Evolutionary conservation across 2,113 vertebrate genomes (phyloP).

Genomic region (Nanorana parkeri): DNA sequence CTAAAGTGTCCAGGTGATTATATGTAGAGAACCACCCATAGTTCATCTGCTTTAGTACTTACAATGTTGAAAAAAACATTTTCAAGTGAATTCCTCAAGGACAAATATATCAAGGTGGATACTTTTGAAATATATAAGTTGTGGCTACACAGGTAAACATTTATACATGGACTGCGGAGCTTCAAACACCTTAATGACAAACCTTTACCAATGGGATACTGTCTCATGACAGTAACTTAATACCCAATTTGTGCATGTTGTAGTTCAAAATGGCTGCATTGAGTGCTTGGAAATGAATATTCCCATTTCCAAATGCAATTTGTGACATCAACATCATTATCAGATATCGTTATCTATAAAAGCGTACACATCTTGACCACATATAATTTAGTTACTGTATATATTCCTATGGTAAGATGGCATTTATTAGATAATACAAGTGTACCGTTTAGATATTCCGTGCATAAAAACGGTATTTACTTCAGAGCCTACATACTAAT

Average conservation of each 20-base stretch:
- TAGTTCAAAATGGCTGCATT: slow-evolving; percentile 31
- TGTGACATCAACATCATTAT: neutral
- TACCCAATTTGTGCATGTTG: neutral
- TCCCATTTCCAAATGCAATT: slow-evolving; percentile 5
- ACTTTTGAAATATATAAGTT: too few species aligned
- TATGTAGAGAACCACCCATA: too few species aligned
- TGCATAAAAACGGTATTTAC: neutral
- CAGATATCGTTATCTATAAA: neutral
- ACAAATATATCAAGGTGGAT: too few species aligned
- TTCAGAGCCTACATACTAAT: neutral
- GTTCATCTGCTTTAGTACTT: too few species aligned
- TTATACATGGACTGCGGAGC: too few species aligned
- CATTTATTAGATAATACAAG: neutral
- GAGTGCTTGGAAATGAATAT: slow-evolving; percentile 25
- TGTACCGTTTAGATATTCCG: neutral
- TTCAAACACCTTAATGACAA: neutral
- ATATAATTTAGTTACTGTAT: slow-evolving; percentile 13
- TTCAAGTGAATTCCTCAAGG: too few species aligned
- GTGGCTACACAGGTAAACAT: too few species aligned
- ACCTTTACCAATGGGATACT: neutral
- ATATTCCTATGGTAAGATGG: neutral
- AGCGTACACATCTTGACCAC: neutral
- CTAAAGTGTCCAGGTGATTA: too few species aligned
- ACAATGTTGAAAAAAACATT: too few species aligned
- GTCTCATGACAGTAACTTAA: slow-evolving; percentile 21